Evolutionary conservation across 2,797 vertebrate genomes (phyloP).

Genomic region (Poecile montanus): DNA sequence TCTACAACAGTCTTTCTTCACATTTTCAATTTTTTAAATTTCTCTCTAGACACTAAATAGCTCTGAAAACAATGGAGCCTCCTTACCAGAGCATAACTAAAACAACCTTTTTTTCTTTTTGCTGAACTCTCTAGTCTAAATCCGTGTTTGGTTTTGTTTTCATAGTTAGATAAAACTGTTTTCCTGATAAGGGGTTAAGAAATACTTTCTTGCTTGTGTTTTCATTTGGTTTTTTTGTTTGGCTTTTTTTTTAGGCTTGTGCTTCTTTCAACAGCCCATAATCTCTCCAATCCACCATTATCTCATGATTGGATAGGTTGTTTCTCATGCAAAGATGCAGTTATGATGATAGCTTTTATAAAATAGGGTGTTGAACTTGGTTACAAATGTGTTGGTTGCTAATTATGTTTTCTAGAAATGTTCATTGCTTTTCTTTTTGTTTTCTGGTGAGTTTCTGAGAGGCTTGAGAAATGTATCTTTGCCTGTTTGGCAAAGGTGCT

Average conservation of each 20-base stretch:
- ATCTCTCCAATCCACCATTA: neutral
- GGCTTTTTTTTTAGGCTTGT: neutral
- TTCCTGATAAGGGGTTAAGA: neutral
- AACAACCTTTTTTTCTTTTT: neutral
- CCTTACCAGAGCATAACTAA: neutral
- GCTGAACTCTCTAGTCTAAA: neutral
- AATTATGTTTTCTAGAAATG: neutral
- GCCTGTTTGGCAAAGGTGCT: neutral
- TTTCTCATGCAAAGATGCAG: neutral
- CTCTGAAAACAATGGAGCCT: neutral
- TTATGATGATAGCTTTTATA: neutral
- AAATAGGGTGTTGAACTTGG: neutral
- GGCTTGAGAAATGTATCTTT: neutral
- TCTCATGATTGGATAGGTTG: neutral
- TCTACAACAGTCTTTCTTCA: neutral
- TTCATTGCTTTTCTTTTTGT: neutral
- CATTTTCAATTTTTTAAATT: neutral
- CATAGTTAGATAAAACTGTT: neutral
- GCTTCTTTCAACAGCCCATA: neutral
- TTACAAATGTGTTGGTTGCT: neutral
- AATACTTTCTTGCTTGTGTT: neutral
- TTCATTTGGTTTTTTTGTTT: neutral
- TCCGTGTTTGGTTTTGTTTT: neutral
- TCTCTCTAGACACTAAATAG: neutral
- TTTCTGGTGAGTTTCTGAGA: neutral